Base-by-base conservation (phyloP, 2,113 vertebrate genomes). In the Mustela nigripes region DNA sequence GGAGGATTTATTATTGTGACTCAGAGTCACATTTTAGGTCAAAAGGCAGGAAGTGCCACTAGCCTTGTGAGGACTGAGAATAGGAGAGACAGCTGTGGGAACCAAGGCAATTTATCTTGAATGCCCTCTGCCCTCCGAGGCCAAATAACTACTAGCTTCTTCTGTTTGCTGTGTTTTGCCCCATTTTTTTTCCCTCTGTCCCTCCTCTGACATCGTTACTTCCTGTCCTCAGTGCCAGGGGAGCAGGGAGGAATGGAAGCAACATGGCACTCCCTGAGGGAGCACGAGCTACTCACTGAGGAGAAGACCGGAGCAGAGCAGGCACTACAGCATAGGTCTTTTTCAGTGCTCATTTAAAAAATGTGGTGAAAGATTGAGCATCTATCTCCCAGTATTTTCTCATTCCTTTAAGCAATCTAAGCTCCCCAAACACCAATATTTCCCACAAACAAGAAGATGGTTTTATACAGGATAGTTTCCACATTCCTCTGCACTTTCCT, bases 341-440 rank as follows among this genome's bases (percentile, higher is more conserved):
- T 58, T 79, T 89, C 84, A 58, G 21, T n/a, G 60, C n/a, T 81
- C 39, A 67, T 33, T 93, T 67, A 63, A 89, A 95, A 50, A 26
- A 22, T 86, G 53, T 16, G 69, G 26, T 56, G 74, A 36, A 85
- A 26, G 63, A 86, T 3, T 74, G 39, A 80, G 19, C 26, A 65
- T 36, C 86, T 56, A 0, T 71, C 71, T 94, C 14, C 71, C 19
- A 16, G 56, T 11, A 31, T 92, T 58, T 48, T 74, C 45, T 89
- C 50, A 50, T 97, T 95, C 96, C 19, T 58, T 67, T 80, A 96
- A 69, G 67, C 76, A 87, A 87, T 80, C 15, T 83, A 63, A 94
- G 63, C 12, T 83, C 48, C 82, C 79, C 28, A 94, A 95, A 83
- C 69, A 63, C 24, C 48, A 15, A 45, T 58, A 89, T 53, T 87